Evolutionary conservation across 2,113 vertebrate genomes (phyloP).

Genomic region (Microtus richardsoni): DNA sequence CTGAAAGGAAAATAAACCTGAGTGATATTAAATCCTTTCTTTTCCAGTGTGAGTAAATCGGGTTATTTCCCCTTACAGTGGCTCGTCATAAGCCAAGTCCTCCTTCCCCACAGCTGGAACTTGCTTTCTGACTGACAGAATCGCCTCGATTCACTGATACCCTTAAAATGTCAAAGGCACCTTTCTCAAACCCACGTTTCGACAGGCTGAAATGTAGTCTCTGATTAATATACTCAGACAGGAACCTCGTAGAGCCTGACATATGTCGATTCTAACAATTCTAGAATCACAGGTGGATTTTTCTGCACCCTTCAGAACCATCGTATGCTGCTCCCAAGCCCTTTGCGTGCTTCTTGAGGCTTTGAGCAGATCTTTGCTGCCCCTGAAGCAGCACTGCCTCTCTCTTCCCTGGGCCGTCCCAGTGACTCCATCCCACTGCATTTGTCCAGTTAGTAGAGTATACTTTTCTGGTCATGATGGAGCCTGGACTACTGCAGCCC

Average conservation of each 20-base stretch:
- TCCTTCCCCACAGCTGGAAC: not conserved
- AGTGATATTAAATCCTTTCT: not conserved
- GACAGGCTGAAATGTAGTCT: not conserved
- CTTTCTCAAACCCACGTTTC: not conserved
- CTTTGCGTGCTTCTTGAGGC: no score
- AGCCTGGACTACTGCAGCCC: fast-evolving
- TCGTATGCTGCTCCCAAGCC: fast-evolving
- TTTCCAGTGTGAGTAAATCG: not conserved
- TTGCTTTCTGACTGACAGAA: not conserved
- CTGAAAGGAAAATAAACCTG: not conserved
- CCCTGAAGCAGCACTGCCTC: no score
- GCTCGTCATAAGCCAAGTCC: not conserved
- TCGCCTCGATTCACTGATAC: not conserved
- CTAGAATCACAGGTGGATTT: not conserved
- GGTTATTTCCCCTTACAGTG: not conserved
- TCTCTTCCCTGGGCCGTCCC: not conserved
- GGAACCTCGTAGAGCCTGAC: not conserved
- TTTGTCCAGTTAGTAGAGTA: no score
- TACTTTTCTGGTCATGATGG: not conserved
- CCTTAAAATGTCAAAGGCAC: not conserved
- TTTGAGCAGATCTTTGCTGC: not conserved
- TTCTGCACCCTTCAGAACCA: not conserved
- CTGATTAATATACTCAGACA: not conserved
- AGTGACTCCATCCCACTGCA: fast-evolving
- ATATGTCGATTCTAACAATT: not conserved